A percentile compares a stretch with the other conserved stretches of the same genome.
Evolutionary conservation across 2,888 invertebrate species (phyloP).

Genomic region (Hololepta plana): DNA sequence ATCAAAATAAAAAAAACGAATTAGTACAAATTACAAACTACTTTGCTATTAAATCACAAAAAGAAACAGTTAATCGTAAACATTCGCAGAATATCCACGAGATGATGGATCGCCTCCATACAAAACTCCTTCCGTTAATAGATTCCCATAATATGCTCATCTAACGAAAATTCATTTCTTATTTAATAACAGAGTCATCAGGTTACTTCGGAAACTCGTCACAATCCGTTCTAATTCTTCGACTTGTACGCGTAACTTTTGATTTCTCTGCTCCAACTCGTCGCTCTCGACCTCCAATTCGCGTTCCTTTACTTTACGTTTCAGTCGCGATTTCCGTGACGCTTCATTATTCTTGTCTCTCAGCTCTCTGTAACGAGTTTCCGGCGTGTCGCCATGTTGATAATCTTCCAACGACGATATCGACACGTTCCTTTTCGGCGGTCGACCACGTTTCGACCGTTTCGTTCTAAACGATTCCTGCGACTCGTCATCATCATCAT

Average conservation of each 20-base stretch:
- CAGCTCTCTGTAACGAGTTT: conserved; percentile 43
- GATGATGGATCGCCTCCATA: too few relatives aligned
- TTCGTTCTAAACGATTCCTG: background rate
- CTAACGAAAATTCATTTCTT: too few relatives aligned
- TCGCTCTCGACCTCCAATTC: conserved; percentile 28
- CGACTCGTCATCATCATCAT: too few relatives aligned
- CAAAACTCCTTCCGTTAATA: too few relatives aligned
- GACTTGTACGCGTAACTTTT: conserved; percentile 42
- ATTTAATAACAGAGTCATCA: too few relatives aligned
- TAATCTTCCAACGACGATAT: conserved; percentile 22
- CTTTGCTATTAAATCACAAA: too few relatives aligned
- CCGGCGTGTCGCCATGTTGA: conserved; percentile 23
- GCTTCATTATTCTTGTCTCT: conserved; percentile 66
- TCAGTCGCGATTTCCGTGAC: conserved; percentile 53
- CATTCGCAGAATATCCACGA: too few relatives aligned
- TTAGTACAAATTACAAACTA: too few relatives aligned
- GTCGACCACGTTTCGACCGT: conserved; percentile 29
- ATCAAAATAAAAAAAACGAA: too few relatives aligned
- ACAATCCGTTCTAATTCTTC: conserved; percentile 51
- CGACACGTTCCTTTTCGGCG: conserved; percentile 32
- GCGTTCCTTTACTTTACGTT: conserved; percentile 40
- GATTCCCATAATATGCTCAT: too few relatives aligned
- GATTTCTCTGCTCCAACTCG: conserved; percentile 42
- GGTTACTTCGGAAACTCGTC: conserved; percentile 40
- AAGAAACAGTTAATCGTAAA: too few relatives aligned